Conservation (phyloP, 1,140 invertebrate genomes). For the Drosophila ambigua region DNA sequence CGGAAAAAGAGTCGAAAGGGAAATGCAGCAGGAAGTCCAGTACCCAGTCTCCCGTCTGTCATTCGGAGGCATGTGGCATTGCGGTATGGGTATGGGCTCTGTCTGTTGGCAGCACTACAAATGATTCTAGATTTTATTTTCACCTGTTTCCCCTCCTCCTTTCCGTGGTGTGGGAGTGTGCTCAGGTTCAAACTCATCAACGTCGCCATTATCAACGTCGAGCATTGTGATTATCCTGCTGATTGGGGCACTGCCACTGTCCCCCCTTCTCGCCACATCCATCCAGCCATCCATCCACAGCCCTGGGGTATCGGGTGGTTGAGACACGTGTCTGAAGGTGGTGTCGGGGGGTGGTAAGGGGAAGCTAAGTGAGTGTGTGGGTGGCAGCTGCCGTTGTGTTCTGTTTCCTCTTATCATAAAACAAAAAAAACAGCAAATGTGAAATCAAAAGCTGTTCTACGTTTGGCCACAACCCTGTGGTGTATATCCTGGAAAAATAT, state of each 20-base stretch:
- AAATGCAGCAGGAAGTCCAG: slow-evolving; percentile 33
- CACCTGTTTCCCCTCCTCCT: background rate
- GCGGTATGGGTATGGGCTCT: too few species aligned
- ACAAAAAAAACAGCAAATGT: slow-evolving; percentile 37
- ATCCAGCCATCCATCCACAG: too few species aligned
- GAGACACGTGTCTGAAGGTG: slow-evolving; percentile 40
- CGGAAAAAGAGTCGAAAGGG: slow-evolving; percentile 36
- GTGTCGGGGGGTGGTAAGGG: too few species aligned
- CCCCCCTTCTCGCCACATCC: too few species aligned
- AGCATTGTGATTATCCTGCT: slow-evolving; percentile 73
- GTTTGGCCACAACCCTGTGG: too few species aligned
- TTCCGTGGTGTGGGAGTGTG: background rate
- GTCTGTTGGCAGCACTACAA: too few species aligned
- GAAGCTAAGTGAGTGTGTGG: slow-evolving; percentile 20
- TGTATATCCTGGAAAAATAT: background rate
- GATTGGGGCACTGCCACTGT: slow-evolving; percentile 49
- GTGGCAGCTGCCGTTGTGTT: slow-evolving; percentile 14
- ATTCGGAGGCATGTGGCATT: too few species aligned
- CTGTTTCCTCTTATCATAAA: slow-evolving; percentile 42
- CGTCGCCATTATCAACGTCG: slow-evolving; percentile 73
- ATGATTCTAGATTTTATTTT: too few species aligned
- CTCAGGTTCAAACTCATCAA: slow-evolving; percentile 63
- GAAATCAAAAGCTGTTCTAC: slow-evolving; percentile 4
- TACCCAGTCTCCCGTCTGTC: too few species aligned
- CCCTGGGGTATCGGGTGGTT: slow-evolving; percentile 9